Percentiles rank a stretch among this genome's conserved stretches.
Evolutionary conservation across 2,797 vertebrate genomes (phyloP).

Genomic region (Centropyge bicolor): DNA sequence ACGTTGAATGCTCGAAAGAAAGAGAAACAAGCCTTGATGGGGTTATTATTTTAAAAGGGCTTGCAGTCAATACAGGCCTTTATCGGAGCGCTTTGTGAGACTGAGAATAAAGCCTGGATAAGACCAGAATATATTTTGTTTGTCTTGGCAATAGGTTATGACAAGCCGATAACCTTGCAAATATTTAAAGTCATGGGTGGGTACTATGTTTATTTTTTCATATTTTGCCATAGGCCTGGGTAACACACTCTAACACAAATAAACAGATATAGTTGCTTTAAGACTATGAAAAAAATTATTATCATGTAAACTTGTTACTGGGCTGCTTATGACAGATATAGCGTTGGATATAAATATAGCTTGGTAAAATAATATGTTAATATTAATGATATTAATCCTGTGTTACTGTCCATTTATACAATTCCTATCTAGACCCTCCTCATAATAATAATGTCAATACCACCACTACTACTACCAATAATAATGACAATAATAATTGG

Average conservation of each 20-base stretch:
- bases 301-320: not conserved
- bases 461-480: not conserved
- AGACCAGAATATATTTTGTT: conserved; percentile 40
- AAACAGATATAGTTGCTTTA: not conserved
- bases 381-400: not conserved
- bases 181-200: conserved; percentile 35
- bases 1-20: not conserved
- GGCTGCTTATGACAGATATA: not conserved
- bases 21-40: conserved; percentile 6
- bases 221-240: not conserved
- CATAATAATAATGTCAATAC: too few species aligned
- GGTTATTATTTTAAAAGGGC: conserved; percentile 28
- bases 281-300: not conserved
- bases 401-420: not conserved
- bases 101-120: conserved; percentile 11
- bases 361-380: not conserved
- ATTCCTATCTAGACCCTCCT: not conserved
- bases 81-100: conserved; percentile 26
- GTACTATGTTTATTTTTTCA: conserved; percentile 28
- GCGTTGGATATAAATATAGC: too few species aligned
- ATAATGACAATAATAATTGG: too few species aligned
- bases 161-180: conserved; percentile 50
- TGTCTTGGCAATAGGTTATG: conserved; percentile 53
- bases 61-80: conserved; percentile 26
- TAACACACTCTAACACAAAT: not conserved